Conservation (phyloP, 2,113 vertebrate species). For the Phyllopteryx taeniolatus region DNA sequence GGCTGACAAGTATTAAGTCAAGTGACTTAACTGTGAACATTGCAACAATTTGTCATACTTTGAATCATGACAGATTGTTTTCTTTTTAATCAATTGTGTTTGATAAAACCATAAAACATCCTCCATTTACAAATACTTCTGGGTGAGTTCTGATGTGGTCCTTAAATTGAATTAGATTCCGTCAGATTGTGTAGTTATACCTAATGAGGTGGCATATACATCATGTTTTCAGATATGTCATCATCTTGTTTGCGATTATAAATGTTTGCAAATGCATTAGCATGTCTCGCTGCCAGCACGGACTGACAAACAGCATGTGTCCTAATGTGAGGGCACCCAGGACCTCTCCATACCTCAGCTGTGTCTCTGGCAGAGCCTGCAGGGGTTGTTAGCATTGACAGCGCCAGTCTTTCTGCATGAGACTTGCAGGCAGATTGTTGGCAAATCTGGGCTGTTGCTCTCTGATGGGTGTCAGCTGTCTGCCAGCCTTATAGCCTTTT, state of each 20-base stretch:
- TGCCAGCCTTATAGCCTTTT: conserved; percentile 29
- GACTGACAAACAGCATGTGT: conserved; percentile 48
- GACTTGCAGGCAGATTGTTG: conserved; percentile 61
- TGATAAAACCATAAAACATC: not conserved
- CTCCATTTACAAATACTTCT: not conserved
- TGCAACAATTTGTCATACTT: not conserved
- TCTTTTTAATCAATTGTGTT: not conserved
- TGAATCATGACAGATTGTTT: not conserved
- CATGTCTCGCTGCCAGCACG: conserved; percentile 27
- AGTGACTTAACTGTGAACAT: not conserved
- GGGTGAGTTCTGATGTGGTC: not conserved
- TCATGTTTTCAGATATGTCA: conserved; percentile 1
- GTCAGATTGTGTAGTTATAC: not conserved
- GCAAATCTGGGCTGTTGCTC: conserved; percentile 46
- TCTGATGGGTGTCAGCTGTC: conserved; percentile 56
- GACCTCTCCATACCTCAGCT: conserved; percentile 42
- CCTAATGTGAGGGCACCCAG: conserved; percentile 39
- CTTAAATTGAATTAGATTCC: not conserved
- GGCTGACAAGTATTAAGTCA: not conserved
- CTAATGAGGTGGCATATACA: not conserved
- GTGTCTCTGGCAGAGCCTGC: conserved; percentile 63
- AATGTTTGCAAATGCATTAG: conserved; percentile 21
- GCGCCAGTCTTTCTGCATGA: conserved; percentile 50
- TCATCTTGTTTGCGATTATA: conserved; percentile 17
- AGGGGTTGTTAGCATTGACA: conserved; percentile 62